Conservation (phyloP, 37 sponge, comb jelly and placozoan species). For the Beroe forskalii region DNA sequence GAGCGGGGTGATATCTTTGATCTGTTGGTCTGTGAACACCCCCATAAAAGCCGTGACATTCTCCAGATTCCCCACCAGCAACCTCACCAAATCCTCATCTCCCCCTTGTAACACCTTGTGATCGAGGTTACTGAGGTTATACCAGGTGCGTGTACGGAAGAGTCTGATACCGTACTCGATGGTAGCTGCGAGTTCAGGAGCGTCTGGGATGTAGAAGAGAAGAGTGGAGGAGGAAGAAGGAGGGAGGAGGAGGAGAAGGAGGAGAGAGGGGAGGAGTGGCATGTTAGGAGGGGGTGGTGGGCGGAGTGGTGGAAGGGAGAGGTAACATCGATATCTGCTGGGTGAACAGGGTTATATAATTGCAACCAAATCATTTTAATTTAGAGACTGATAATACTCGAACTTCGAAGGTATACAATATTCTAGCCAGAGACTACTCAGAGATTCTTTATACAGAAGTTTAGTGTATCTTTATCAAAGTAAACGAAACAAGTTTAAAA, state of each 20-base stretch:
- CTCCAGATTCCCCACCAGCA: conserved; percentile 7
- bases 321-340: too few relatives aligned
- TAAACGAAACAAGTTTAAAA: too few relatives aligned
- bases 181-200: conserved; percentile 9
- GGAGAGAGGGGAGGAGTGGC: too few relatives aligned
- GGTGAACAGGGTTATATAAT: too few relatives aligned
- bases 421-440: too few relatives aligned
- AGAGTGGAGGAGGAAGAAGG: conserved; percentile 16
- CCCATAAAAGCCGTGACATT: conserved; percentile 20
- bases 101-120: not conserved
- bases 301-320: too few relatives aligned
- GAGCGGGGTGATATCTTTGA: conserved; percentile 5
- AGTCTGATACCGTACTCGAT: conserved; percentile 13
- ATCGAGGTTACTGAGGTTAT: not conserved
- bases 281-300: too few relatives aligned
- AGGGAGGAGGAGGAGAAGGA: conserved; percentile 32
- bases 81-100: not conserved
- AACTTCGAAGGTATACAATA: too few relatives aligned
- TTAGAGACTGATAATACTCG: too few relatives aligned
- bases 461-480: too few relatives aligned
- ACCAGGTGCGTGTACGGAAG: not conserved
- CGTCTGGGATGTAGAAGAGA: conserved; percentile 26
- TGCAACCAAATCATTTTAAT: too few relatives aligned
- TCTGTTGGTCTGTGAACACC: conserved; percentile 41
- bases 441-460: too few relatives aligned